Base-by-base conservation (phyloP, 2,888 invertebrate species). In the Cerastis leucographa region DNA sequence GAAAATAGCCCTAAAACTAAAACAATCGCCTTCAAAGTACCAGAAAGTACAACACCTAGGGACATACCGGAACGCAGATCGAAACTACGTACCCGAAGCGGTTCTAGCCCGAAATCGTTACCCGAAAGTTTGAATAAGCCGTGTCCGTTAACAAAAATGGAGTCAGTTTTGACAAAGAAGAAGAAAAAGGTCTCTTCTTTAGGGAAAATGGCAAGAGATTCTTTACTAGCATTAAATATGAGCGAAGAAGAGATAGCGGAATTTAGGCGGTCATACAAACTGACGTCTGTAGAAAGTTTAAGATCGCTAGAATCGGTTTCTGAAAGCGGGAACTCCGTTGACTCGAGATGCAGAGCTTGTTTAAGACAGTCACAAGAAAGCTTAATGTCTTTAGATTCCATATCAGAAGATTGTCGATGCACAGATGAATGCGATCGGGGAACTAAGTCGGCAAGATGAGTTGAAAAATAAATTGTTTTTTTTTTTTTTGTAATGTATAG, bases 131-230 rank as follows among this genome's bases (percentile, higher is more conserved):
- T 96, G 25, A 96, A 95, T 75, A 96, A 95, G 64, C 95, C 95
- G 0, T 94, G 93, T 25, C 95, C 96, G 0, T 74, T 96, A 12
- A 66, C 92, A 0, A 96, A 95, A 90, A 92, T 96, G 90, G 95
- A 95, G 1, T 89, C 93, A 0, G 89, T 94, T 22, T 54, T 94
- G 19, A 90, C 85, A 0, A 96, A 94, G 76, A 96, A 95, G 86
- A 96, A 95, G 87, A 95, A 95, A 77, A 96, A 94, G 22, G 94
- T 96, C 0, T 95, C 95, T 0, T 96, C 96, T 19, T 71, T 97
- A 7, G 97, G 97, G 0, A 97, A 96, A 87, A 96, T 96, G 86
- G 97, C 97, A 12, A 90, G 94, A 51, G 97, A 97, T 83, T 97
- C 97, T 0, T 86, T 97, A 0, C 83, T 97, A 29, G 97, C 97